Base-by-base conservation (phyloP, 2,113 vertebrate species). In the Saimiri boliviensis region DNA sequence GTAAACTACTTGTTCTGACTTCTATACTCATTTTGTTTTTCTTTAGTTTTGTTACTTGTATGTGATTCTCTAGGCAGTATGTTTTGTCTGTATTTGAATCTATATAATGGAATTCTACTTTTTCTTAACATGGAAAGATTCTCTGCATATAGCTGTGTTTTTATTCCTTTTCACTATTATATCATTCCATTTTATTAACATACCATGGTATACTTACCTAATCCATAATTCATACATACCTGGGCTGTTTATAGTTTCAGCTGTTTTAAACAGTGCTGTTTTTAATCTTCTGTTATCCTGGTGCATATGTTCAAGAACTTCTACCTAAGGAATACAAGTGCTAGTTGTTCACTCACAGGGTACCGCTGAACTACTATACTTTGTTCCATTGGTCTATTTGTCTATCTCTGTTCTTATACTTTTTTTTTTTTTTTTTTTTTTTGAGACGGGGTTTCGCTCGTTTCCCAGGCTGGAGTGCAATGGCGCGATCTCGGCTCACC, bases 1-100 rank as follows among this genome's bases (percentile, higher is more conserved):
- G 71, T 83, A 91, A 97, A 95, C 73, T 92, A 30, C 68, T 86
- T 91, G 42, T 45, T 86, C 40, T 92, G n/a, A 88, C 19, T 63
- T 84, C 52, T 86, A 54, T 73, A 21, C 42, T 85, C 30, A 47
- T 88, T 84, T 79, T 80, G 3, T 95, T 86, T 88, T 95, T 79
- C 32, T 88, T 80, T 85, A 45, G 74, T 87, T 84, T 94, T 86
- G 73, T 4, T 86, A 93, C 47, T 91, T 85, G 82, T 4, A 4
- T 60, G 10, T 37, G 10, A 74, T 56, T 91, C 63, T 95, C 76
- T 90, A 87, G 89, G 86, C 23, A 92, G n/a, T 70, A 25, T 88
- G 19, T 89, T 91, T 93, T 94, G n/a, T 88, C 35, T 82, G 0
- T 73, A 87, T 60, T 97, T 87, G 45, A 74, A 71, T 56, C 66